A percentile compares a stretch with the other conserved stretches of the same genome.
phyloP scores from a whole-genome alignment of 2,797 vertebrate genomes.

The Phyllotis vaccarum region DNA sequence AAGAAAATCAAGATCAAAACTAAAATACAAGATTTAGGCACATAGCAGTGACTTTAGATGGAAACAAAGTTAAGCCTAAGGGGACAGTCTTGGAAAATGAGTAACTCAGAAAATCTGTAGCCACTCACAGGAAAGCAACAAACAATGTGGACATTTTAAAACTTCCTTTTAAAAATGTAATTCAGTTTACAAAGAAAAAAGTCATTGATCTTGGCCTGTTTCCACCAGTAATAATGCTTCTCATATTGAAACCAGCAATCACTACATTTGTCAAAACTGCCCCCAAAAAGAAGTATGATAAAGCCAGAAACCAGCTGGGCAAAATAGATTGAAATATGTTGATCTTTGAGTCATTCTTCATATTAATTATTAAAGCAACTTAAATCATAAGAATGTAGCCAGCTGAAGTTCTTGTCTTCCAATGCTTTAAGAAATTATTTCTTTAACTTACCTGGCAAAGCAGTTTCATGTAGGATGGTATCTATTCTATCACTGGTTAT shows the following conservation, averaged over 20 bases:
- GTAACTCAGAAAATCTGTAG: slow-evolving; percentile 14
- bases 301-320: slow-evolving; percentile 45
- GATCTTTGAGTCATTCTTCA: slow-evolving; percentile 43
- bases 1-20: neutral
- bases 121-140: slow-evolving; percentile 38
- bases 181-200: slow-evolving; percentile 58
- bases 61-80: slow-evolving; percentile 55
- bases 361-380: slow-evolving; percentile 57
- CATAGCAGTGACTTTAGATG: neutral
- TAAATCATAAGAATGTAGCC: slow-evolving; percentile 16
- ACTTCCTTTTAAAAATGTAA: neutral
- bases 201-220: slow-evolving; percentile 34
- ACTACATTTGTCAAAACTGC: slow-evolving; percentile 40
- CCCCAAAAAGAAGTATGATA: neutral
- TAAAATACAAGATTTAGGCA: neutral
- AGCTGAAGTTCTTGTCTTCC: slow-evolving; percentile 47
- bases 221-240: slow-evolving; percentile 27
- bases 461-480: neutral
- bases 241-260: slow-evolving; percentile 49
- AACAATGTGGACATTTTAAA: slow-evolving; percentile 29
- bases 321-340: slow-evolving; percentile 58
- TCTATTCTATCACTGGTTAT: slow-evolving; percentile 14
- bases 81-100: slow-evolving; percentile 30
- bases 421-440: slow-evolving; percentile 31
- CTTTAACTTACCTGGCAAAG: slow-evolving; percentile 35